Evolutionary conservation across 2,797 vertebrate genomes (phyloP), one percentile per base, ranked within the genome.

Genomic region (Argentina silus): DNA sequence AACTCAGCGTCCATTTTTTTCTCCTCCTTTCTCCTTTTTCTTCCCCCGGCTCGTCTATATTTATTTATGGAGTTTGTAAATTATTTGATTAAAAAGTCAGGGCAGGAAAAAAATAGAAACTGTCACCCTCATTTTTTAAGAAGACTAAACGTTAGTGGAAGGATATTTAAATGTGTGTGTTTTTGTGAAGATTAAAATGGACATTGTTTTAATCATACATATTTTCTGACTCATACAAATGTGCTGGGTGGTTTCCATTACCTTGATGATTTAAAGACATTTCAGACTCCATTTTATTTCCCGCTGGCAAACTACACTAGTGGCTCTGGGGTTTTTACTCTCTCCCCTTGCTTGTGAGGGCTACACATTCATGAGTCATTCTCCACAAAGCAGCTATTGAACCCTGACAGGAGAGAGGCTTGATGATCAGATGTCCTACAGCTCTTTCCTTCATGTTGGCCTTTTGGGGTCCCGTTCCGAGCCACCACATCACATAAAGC

Each of bases 61-160:
- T 93, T 93, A 94, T 94, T 94, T 91, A 94, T 94, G 87, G 90
- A 91, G 88, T 94, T 94, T 87, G 89, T 93, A 93, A 95, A 94
- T 94, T 89, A 93, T 95, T 93, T 94, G 92, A 95, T 94, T 95
- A 94, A 93, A 93, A 93, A 92, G 89, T 90, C 89, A 83, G 86
- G 36, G 82, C 3, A 72, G 74, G 74, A 43, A 83, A 83, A 86
- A 86, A 76, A 78, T 81, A 72, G 79, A 82, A 81, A 89, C 84
- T 51, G 61, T 85, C 84, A 84, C 81, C 77, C 85, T 92, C 88
- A 91, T 94, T 93, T 94, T 85, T 90, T 86, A 91, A 76, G 76
- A 80, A 81, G 83, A 87, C 70, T 90, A 89, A 92, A 90, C 82
- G 87, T 89, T 83, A 82, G 83, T 51, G 76, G 85, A 87, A 80